Evolutionary conservation across 92 coral and sea anemone species (phyloP), one percentile per base, ranked within the genome.

Genomic region (Epizoanthus scotinus): DNA sequence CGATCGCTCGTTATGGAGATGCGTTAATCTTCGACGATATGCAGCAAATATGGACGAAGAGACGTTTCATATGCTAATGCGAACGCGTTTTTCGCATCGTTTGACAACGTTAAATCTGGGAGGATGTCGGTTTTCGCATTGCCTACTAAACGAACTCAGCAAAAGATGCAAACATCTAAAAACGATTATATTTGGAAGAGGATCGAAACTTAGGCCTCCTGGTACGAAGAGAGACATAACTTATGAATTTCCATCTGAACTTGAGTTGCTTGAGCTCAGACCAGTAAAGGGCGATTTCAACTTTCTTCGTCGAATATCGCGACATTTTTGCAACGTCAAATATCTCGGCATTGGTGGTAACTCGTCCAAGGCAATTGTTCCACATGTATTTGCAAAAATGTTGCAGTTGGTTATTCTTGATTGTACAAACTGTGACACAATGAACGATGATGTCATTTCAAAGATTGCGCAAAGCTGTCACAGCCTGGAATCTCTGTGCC

Each of bases 231-330:
- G 78, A 71, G 90, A 87, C 59, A 83, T 83, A 58, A 90, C 90
- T 5, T 91, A 88, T 63, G 93, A 91, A 60, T 94, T 94, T 70
- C 98, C 98, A 67, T 93, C 98, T 36, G 93, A 94, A 62, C 77
- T 94, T 40, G 94, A 96, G 68, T 83, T 96, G 74, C 77, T 96
- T 42, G 99, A 96, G 71, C 73, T 96, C 72, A 84, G 99, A 67
- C 99, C 99, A 19, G 89, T 94, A 34, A 94, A 94, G 57, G 99
- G 99, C 5, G 99, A 96, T 78, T 96, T 96, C 74, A 82, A 93
- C 64, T 96, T 96, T 67, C 77, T 96, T 25, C 87, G 97, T 13
- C 88, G 99, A 55, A 93, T 96, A 44, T 87, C 93, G 15, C 72
- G 99, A 42, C 99, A 96, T 81, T 93, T 96, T 54, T 93, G 96